A percentile compares a stretch with the other conserved stretches of the same genome.
These are phyloP conservation scores for Mormyrus iriodes DNA, from an alignment of 2,113 vertebrate species.

Conservation along the genomic window DNA sequence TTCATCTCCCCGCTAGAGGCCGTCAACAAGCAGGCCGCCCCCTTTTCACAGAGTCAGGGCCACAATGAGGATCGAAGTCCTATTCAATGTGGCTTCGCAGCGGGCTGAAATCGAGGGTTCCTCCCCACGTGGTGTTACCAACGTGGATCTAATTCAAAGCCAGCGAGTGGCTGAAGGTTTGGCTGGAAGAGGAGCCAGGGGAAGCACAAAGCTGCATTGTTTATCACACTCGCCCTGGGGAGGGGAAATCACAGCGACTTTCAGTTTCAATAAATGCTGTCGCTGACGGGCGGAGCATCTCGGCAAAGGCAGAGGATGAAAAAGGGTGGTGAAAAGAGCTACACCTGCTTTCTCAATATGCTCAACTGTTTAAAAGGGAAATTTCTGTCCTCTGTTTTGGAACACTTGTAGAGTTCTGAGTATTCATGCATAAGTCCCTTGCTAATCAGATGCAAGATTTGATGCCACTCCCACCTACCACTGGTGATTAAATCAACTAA, in stretches of 20 bases:
- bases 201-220: background rate
- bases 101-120: background rate
- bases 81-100: background rate
- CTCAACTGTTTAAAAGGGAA: background rate
- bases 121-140: background rate
- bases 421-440: background rate
- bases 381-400: background rate
- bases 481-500: background rate
- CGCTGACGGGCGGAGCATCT: background rate
- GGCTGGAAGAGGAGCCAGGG: background rate
- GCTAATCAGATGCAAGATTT: background rate
- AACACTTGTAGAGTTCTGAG: background rate
- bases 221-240: background rate
- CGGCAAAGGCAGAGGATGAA: background rate
- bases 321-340: background rate
- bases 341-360: background rate
- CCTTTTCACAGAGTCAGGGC: background rate
- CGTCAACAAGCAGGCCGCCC: background rate
- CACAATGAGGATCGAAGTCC: background rate
- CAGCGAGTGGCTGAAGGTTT: background rate
- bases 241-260: background rate
- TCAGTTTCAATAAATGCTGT: background rate
- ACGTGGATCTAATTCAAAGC: background rate
- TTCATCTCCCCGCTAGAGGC: background rate
- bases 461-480: background rate